A percentile compares a stretch with the other conserved stretches of the same genome.
phyloP scores from a whole-genome alignment of 2,888 invertebrate genomes.

The Bembecia ichneumoniformis region DNA sequence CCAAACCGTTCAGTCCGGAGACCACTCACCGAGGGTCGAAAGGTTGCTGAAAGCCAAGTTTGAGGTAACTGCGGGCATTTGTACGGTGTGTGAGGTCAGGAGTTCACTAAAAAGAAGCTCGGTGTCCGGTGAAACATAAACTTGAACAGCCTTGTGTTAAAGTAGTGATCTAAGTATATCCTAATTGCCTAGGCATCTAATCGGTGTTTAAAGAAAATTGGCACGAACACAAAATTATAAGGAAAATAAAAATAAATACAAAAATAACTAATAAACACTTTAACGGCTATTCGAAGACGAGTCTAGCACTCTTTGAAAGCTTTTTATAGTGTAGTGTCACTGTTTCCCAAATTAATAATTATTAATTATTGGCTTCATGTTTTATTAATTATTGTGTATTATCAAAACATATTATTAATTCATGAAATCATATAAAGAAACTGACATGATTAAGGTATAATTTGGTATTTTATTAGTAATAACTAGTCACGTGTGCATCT shows the following conservation, averaged over 20 bases:
- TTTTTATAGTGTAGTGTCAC: slow-evolving; percentile 58
- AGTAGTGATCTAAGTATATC: slow-evolving; percentile 68
- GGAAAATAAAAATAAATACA: slow-evolving; percentile 44
- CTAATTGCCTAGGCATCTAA: slow-evolving; percentile 71
- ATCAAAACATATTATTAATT: slow-evolving; percentile 23
- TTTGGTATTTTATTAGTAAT: slow-evolving; percentile 12
- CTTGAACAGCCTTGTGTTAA: slow-evolving; percentile 65
- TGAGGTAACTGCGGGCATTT: slow-evolving; percentile 72
- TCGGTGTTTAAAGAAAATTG: slow-evolving; percentile 64
- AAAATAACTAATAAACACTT: slow-evolving; percentile 66
- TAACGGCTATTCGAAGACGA: slow-evolving; percentile 61
- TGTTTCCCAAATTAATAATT: slow-evolving; percentile 26
- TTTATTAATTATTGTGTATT: too few species aligned
- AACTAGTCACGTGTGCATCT: not conserved
- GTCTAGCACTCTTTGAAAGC: slow-evolving; percentile 67
- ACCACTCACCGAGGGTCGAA: slow-evolving; percentile 59
- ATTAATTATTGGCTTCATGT: not conserved
- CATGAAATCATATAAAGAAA: slow-evolving; percentile 17
- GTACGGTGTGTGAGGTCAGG: slow-evolving; percentile 70
- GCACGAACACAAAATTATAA: slow-evolving; percentile 55
- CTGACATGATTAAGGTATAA: slow-evolving; percentile 8
- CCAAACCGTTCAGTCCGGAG: slow-evolving; percentile 39
- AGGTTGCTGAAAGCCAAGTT: slow-evolving; percentile 65
- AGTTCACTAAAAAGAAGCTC: slow-evolving; percentile 71
- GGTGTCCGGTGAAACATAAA: slow-evolving; percentile 69